phyloP scores from a whole-genome alignment of 2,888 invertebrate genomes.

The Synergus itoensis region DNA sequence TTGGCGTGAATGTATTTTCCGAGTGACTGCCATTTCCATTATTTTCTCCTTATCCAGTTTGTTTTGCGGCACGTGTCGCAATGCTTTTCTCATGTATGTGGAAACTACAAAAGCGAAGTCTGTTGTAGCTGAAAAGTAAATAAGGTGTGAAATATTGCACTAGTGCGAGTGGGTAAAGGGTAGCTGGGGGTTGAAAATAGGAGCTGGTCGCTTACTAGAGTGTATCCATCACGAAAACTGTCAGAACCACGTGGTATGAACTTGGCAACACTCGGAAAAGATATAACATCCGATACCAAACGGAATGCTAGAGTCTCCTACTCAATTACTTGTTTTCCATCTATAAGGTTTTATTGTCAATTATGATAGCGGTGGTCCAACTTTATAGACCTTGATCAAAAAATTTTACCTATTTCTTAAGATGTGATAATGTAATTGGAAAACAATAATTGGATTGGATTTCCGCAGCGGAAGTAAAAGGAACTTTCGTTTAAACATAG shows the following conservation, averaged over 20 bases:
- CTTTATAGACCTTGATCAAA: background rate
- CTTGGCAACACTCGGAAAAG: constrained; percentile 42
- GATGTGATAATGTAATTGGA: background rate
- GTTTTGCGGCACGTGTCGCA: constrained; percentile 57
- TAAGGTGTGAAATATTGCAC: constrained; percentile 60
- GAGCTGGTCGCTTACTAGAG: constrained; percentile 49
- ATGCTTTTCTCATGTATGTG: constrained; percentile 55
- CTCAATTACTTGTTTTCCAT: constrained; percentile 22
- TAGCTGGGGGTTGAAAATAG: constrained; percentile 42
- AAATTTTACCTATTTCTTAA: background rate
- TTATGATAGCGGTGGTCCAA: background rate
- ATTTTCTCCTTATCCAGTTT: constrained; percentile 58
- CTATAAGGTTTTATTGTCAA: background rate
- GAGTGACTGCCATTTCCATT: constrained; percentile 58
- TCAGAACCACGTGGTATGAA: constrained; percentile 49
- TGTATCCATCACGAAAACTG: constrained; percentile 53
- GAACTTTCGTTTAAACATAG: no score
- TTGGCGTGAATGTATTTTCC: constrained; percentile 55
- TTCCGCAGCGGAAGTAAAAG: background rate
- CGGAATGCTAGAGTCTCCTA: background rate
- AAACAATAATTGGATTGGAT: background rate
- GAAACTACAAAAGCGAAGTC: constrained; percentile 52
- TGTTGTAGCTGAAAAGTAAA: constrained; percentile 58
- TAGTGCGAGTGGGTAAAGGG: constrained; percentile 45
- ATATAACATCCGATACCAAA: constrained; percentile 39